phyloP scores from a whole-genome alignment of 1,140 invertebrate genomes.

The Lepidurus packardi region DNA sequence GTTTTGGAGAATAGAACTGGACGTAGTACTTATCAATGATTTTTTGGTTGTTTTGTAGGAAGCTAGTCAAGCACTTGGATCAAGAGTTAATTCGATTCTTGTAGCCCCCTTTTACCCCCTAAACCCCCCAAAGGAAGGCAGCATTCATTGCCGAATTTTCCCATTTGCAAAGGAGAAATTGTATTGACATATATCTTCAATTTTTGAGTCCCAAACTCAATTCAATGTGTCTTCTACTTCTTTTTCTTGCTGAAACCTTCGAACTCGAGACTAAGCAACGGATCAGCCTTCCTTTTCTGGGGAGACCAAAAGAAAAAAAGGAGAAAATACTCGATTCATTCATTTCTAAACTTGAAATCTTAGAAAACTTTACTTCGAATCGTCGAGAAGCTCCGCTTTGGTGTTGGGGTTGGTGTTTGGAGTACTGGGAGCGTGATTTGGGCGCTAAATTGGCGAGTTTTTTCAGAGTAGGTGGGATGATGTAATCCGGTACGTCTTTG shows the following conservation, averaged over 20 bases:
- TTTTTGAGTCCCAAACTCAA: slow-evolving; percentile 6
- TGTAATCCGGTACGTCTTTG: slow-evolving; percentile 89
- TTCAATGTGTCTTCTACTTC: slow-evolving; percentile 10
- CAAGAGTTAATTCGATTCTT: slow-evolving; percentile 15
- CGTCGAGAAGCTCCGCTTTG: slow-evolving; percentile 42
- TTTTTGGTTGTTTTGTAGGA: neutral
- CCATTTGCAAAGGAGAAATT: neutral
- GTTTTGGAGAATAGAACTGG: neutral
- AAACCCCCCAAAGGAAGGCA: neutral
- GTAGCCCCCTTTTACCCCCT: neutral
- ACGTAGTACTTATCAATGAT: neutral
- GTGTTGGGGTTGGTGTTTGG: slow-evolving; percentile 43
- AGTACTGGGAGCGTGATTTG: slow-evolving; percentile 42
- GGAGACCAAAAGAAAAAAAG: slow-evolving; percentile 15
- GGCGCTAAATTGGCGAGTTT: slow-evolving; percentile 45
- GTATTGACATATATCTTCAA: slow-evolving; percentile 7
- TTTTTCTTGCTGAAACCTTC: slow-evolving; percentile 39
- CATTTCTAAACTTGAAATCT: neutral
- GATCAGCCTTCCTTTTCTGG: slow-evolving; percentile 45
- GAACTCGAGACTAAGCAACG: slow-evolving; percentile 46
- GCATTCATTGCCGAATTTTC: neutral
- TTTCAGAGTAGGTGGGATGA: slow-evolving; percentile 70
- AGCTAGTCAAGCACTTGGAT: slow-evolving; percentile 21
- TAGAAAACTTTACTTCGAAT: slow-evolving; percentile 37
- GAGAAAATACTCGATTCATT: slow-evolving; percentile 7